Evolutionary conservation across 2,888 invertebrate genomes (phyloP).

Genomic region (Hipparchia sbordonii): DNA sequence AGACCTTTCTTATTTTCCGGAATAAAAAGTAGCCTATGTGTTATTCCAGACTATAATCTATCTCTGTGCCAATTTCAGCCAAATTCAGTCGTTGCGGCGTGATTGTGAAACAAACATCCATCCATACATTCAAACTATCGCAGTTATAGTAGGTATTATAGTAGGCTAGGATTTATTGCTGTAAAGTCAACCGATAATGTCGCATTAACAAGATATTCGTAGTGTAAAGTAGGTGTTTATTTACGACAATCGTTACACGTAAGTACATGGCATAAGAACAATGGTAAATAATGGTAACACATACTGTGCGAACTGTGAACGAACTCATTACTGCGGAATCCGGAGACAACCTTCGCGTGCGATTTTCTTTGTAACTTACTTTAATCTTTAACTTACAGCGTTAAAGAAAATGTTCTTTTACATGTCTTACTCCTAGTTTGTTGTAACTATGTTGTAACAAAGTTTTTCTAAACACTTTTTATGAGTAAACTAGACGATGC

Average conservation of each 20-base stretch:
- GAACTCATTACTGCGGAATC: conserved; percentile 15
- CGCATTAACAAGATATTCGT: background rate
- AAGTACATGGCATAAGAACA: conserved; percentile 1
- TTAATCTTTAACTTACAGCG: background rate
- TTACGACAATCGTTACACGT: conserved; percentile 1
- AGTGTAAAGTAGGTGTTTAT: conserved; percentile 3
- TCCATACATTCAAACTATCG: too few relatives aligned
- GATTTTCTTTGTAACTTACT: conserved; percentile 4
- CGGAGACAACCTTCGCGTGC: conserved; percentile 14
- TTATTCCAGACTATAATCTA: too few relatives aligned
- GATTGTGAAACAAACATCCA: too few relatives aligned
- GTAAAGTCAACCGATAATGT: background rate
- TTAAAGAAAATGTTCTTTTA: background rate
- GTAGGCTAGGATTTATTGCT: too few relatives aligned
- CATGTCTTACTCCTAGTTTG: background rate
- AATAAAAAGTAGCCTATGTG: too few relatives aligned
- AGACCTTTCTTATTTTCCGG: too few relatives aligned
- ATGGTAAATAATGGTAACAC: conserved; percentile 6
- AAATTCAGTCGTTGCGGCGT: too few relatives aligned
- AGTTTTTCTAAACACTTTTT: too few relatives aligned
- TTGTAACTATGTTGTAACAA: too few relatives aligned
- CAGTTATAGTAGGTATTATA: too few relatives aligned
- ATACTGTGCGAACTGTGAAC: conserved; percentile 10
- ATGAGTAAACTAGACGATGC: too few relatives aligned
- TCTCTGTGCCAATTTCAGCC: too few relatives aligned